Evolutionary conservation across 1,140 invertebrate species (phyloP), one percentile per base, ranked within the genome.

Genomic region (Maconellicoccus hirsutus): DNA sequence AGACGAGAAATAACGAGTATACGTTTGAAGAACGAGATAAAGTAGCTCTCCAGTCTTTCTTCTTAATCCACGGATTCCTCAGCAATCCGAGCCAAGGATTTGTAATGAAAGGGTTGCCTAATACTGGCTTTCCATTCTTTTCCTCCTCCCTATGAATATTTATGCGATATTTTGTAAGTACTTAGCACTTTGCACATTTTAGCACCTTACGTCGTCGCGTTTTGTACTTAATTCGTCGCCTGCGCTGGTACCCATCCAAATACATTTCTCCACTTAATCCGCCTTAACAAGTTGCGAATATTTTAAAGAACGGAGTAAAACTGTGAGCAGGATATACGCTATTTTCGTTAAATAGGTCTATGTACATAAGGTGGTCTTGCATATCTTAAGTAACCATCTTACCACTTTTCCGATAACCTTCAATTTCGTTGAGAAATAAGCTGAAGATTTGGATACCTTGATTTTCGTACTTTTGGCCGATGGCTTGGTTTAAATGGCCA

Each of bases 31-130:
- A 66, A 66, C 61, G 61, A 66, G 61, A 66, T 66, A 66, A 66
- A 66, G 61, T 66, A 66, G 61, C 25, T 66, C 61, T 66, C 22
- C 61, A 66, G 19, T 26, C 61, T 25, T 66, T 66, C 61, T 66
- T 66, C 61, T 66, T 66, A 66, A 66, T 66, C 61, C 61, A 23
- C 22, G 61, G 61, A 66, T 66, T 66, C 19, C 61, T 66, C 21
- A 16, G 25, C 61, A 66, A 66, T 66, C 61, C 19, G 19, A 66
- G 61, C 61, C 61, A 66, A 66, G 61, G 61, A 66, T 66, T 66
- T 66, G 61, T 66, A 66, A 66, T 25, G 61, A 66, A 66, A 66
- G 61, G 61, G 61, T 66, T 66, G 61, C 61, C 61, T 66, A 66
- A 66, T 66, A 66, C 61, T 66, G 25, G 61, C 61, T 66, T 66